These are phyloP conservation scores for Pristionchus maxplancki DNA, from an alignment of 2,888 invertebrate genomes.

Conservation along the genomic window DNA sequence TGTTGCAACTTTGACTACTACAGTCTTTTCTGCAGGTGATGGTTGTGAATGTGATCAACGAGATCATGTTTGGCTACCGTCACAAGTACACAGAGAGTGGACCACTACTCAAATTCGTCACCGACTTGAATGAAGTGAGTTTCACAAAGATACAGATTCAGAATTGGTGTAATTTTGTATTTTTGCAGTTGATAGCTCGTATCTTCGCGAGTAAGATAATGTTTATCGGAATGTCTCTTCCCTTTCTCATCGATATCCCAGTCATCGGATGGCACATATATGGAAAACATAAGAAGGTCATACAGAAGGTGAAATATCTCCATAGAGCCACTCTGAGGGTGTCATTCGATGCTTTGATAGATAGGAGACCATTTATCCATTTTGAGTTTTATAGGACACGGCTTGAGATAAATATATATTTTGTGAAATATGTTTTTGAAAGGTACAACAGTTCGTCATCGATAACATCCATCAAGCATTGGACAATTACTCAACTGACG, in stretches of 20 bases:
- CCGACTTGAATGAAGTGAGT: constrained; percentile 5
- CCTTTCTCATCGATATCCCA: background rate
- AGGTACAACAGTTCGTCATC: constrained; percentile 22
- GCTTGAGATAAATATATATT: no score
- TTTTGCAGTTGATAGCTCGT: constrained; percentile 12
- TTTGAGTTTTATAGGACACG: no score
- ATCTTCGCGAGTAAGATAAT: background rate
- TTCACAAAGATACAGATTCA: background rate
- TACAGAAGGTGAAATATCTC: no score
- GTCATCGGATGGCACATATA: constrained; percentile 23
- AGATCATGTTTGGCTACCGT: constrained; percentile 27
- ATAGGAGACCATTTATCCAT: no score
- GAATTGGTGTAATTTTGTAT: no score
- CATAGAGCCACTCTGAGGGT: no score
- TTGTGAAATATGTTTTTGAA: no score
- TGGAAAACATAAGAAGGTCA: constrained; percentile 1
- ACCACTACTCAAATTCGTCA: constrained; percentile 19
- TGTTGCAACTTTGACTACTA: no score
- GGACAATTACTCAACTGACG: background rate
- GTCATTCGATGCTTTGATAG: no score
- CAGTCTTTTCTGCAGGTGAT: background rate
- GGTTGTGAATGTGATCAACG: constrained; percentile 29
- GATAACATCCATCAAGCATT: background rate
- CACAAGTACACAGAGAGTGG: constrained; percentile 1
- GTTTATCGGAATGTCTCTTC: constrained; percentile 20